Conservation (phyloP, 2,113 vertebrate genomes). For the Sphaerodactylus townsendi region DNA sequence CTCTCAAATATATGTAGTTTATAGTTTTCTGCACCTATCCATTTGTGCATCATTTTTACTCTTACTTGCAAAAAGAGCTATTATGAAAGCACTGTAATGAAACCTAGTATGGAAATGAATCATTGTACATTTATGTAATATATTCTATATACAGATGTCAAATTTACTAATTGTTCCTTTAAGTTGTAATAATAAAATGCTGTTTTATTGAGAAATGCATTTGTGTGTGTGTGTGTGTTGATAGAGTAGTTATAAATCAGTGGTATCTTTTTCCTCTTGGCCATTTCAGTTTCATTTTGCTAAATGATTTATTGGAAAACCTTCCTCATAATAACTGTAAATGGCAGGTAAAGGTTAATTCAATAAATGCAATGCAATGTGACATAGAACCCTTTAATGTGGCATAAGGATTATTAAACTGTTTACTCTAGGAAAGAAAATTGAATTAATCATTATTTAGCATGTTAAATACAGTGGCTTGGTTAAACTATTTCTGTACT, state of each 20-base stretch:
- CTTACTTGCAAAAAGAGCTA: neutral
- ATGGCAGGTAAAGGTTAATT: slow-evolving; percentile 72
- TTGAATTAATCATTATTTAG: slow-evolving; percentile 33
- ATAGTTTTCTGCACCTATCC: neutral
- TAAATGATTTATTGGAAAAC: slow-evolving; percentile 64
- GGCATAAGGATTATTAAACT: slow-evolving; percentile 37
- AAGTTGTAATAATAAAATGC: neutral
- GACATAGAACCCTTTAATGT: slow-evolving; percentile 35
- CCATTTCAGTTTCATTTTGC: slow-evolving; percentile 57
- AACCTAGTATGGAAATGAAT: too few relatives aligned
- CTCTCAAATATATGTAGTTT: neutral
- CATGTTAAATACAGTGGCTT: neutral
- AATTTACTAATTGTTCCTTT: too few relatives aligned
- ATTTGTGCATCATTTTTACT: slow-evolving; percentile 17
- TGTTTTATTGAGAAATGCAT: slow-evolving; percentile 20
- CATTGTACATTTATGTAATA: too few relatives aligned
- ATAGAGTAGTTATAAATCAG: slow-evolving; percentile 44
- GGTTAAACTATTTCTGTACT: slow-evolving; percentile 44
- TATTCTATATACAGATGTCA: too few relatives aligned
- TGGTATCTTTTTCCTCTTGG: slow-evolving; percentile 33
- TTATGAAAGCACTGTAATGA: too few relatives aligned
- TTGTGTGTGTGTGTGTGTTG: slow-evolving; percentile 6
- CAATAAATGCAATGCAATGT: slow-evolving; percentile 38
- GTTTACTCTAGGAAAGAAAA: slow-evolving; percentile 53
- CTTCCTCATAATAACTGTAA: slow-evolving; percentile 58